Evolutionary conservation across 2,797 vertebrate genomes (phyloP).

Genomic region (Margarornis squamiger): DNA sequence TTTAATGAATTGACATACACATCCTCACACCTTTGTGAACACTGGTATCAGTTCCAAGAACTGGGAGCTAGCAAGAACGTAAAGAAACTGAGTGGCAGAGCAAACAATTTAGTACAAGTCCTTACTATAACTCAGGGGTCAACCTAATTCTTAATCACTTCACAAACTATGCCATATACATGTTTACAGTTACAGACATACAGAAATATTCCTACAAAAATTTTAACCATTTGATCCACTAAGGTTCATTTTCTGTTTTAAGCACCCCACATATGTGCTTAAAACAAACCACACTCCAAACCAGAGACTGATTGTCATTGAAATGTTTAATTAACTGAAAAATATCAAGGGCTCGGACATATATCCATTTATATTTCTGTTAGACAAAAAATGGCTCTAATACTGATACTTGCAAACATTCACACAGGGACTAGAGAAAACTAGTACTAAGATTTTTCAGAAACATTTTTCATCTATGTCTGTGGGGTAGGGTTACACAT

Average conservation of each 20-base stretch:
- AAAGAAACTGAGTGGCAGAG: background rate
- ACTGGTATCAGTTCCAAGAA: background rate
- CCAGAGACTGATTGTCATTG: background rate
- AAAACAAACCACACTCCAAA: background rate
- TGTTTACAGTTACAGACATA: background rate
- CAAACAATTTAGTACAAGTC: background rate
- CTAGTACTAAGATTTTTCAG: background rate
- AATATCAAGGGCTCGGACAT: background rate
- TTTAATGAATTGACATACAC: background rate
- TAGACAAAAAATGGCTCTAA: background rate
- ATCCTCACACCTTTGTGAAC: background rate
- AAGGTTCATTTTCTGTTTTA: no score
- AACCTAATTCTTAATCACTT: background rate
- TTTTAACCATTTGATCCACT: background rate
- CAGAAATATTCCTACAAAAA: background rate
- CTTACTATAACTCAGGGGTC: background rate
- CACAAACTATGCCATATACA: background rate
- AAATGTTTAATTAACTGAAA: background rate
- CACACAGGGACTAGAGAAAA: background rate
- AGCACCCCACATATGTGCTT: background rate
- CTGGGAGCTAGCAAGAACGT: background rate
- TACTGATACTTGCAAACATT: background rate
- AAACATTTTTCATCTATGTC: background rate
- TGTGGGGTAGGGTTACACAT: background rate
- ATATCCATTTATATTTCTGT: rapidly evolving